Evolutionary conservation across 2,888 invertebrate species (phyloP).

Genomic region (Hyposoter didymator): DNA sequence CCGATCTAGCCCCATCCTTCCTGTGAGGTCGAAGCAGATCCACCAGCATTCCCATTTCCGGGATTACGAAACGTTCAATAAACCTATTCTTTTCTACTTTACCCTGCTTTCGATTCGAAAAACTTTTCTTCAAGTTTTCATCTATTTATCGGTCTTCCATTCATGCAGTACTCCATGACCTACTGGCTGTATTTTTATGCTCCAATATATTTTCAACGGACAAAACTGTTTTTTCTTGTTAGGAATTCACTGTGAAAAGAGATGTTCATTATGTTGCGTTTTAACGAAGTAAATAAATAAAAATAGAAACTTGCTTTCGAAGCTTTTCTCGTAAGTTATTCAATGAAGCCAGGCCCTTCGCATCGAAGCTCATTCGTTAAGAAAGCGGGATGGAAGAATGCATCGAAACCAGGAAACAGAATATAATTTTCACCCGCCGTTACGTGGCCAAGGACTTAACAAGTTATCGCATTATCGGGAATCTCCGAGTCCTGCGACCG

Average conservation of each 20-base stretch:
- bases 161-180: background rate
- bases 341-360: background rate
- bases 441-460: slow-evolving; percentile 15
- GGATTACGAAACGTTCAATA: background rate
- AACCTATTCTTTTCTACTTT: slow-evolving; percentile 1
- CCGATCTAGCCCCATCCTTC: background rate
- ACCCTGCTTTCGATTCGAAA: background rate
- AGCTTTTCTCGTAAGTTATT: background rate
- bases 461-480: slow-evolving; percentile 38
- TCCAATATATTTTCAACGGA: background rate
- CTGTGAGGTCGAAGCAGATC: background rate
- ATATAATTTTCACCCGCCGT: background rate
- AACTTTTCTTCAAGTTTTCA: background rate
- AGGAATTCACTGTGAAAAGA: background rate
- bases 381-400: background rate
- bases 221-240: background rate
- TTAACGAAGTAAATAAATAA: background rate
- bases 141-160: background rate
- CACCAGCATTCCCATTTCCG: background rate
- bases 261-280: background rate
- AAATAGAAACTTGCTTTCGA: background rate
- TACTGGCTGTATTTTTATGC: background rate
- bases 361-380: background rate
- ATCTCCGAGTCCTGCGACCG: slow-evolving; percentile 46
- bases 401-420: background rate